Percentiles rank a stretch among this genome's conserved stretches.
Conservation (phyloP, 1,140 invertebrate species). For the Campoletis sonorensis region DNA sequence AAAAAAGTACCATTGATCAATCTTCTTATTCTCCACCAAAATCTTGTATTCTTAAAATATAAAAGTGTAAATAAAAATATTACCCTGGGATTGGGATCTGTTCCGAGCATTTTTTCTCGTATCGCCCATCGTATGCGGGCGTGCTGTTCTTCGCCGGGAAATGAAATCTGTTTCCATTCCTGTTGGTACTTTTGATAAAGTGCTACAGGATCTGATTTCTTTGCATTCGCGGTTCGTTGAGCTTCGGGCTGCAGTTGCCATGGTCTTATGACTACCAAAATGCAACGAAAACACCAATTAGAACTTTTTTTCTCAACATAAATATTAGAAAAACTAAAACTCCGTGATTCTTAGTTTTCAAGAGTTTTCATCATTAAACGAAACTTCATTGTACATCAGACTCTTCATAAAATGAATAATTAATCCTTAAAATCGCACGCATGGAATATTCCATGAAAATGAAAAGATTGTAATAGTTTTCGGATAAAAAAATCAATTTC, state of each 20-base stretch:
- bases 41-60: no score
- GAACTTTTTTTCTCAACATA: no score
- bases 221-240: conserved; percentile 56
- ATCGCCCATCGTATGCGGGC: conserved; percentile 80
- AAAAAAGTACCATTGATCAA: conserved; percentile 36
- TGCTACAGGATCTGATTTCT: conserved; percentile 83
- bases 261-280: conserved; percentile 75
- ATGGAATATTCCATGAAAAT: no score
- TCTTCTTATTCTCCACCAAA: neutral
- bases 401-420: no score
- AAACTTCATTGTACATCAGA: no score
- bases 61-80: conserved; percentile 34
- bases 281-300: neutral
- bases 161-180: conserved; percentile 84
- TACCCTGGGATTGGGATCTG: conserved; percentile 71
- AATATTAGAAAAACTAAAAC: no score
- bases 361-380: no score
- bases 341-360: no score
- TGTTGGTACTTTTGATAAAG: conserved; percentile 86
- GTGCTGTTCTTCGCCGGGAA: conserved; percentile 83
- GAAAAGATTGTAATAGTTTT: no score
- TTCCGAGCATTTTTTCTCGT: conserved; percentile 78
- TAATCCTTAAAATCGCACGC: no score
- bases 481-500: neutral
- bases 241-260: conserved; percentile 67